Evolutionary conservation across 2,113 vertebrate genomes (phyloP).

Genomic region (Myocastor coypus): DNA sequence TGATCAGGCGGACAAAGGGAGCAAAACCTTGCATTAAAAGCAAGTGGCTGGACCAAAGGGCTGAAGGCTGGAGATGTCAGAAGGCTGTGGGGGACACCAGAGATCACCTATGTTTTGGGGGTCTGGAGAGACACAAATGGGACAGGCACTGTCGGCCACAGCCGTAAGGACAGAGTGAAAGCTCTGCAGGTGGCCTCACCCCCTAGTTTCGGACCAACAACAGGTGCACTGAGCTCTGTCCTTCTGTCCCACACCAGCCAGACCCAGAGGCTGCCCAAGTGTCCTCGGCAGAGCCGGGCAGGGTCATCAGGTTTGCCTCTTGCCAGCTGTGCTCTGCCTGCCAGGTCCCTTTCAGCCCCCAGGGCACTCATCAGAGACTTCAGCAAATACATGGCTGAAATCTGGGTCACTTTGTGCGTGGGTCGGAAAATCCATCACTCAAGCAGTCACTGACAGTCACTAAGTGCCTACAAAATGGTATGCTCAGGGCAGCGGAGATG

Average conservation of each 20-base stretch:
- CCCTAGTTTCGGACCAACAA: background rate
- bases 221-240: background rate
- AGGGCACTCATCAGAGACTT: conserved; percentile 19
- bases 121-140: background rate
- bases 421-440: conserved; percentile 52
- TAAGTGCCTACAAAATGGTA: conserved; percentile 47
- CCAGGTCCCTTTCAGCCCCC: background rate
- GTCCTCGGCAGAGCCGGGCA: background rate
- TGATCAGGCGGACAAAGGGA: background rate
- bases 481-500: background rate
- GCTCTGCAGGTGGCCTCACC: background rate
- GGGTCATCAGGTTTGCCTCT: background rate
- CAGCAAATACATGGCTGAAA: conserved; percentile 20
- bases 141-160: background rate
- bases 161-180: background rate
- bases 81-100: background rate
- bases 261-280: background rate
- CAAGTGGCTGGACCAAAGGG: background rate
- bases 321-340: conserved; percentile 3
- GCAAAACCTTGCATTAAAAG: background rate
- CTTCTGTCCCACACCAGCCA: background rate
- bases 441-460: background rate
- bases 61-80: background rate
- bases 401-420: conserved; percentile 57
- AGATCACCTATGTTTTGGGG: background rate